Evolutionary conservation across 2,888 invertebrate genomes (phyloP).

Genomic region (Eupsilia transversa): DNA sequence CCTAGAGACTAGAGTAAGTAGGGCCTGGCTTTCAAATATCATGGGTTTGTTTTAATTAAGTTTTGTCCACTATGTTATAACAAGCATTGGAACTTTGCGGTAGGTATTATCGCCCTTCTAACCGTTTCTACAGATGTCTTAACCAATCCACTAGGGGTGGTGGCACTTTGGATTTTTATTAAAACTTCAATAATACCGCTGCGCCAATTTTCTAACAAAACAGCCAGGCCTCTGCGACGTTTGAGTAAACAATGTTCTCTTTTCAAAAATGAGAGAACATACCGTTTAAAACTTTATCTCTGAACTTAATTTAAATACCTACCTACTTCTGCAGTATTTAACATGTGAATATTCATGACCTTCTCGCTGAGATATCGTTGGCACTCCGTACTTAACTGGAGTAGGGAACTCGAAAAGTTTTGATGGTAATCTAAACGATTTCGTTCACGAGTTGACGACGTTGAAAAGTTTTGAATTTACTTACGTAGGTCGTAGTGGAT

Average conservation of each 20-base stretch:
- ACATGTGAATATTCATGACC: slow-evolving; percentile 46
- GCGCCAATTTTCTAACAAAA: no score
- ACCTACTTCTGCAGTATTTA: slow-evolving; percentile 33
- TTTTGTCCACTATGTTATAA: background rate
- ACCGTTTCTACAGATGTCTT: background rate
- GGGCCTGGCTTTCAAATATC: background rate
- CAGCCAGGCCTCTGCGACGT: no score
- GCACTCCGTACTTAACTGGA: slow-evolving; percentile 8
- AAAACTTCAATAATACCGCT: background rate
- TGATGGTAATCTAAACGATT: slow-evolving; percentile 46
- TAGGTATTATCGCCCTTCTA: background rate
- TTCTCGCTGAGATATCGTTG: slow-evolving; percentile 31
- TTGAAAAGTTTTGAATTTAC: slow-evolving; percentile 17
- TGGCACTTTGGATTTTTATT: background rate
- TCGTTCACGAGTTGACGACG: slow-evolving; percentile 34
- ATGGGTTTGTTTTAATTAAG: background rate
- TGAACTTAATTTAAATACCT: slow-evolving; percentile 24
- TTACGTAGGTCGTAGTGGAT: background rate
- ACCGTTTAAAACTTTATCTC: background rate
- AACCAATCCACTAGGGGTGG: background rate
- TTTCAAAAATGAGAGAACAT: no score
- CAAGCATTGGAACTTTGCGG: background rate
- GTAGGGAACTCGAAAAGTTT: slow-evolving; percentile 34
- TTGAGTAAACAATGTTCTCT: no score
- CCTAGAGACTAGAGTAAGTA: background rate